These are phyloP conservation scores for Pipistrellus nathusii DNA, from an alignment of 2,797 vertebrate genomes.

Conservation along the genomic window DNA sequence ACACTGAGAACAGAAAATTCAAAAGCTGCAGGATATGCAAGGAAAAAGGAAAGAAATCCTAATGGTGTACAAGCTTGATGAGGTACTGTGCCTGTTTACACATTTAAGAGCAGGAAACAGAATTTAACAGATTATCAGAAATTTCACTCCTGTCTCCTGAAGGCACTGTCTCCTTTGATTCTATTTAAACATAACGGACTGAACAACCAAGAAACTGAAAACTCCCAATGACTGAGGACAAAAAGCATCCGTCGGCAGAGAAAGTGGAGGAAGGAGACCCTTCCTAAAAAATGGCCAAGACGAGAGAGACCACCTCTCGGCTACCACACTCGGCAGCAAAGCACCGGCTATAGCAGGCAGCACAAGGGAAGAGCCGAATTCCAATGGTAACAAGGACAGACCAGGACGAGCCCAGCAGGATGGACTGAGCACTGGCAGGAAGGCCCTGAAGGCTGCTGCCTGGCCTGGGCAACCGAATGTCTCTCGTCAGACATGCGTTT, in stretches of 20 bases:
- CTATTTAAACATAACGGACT: neutral
- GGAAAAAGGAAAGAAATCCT: neutral
- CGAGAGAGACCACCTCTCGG: no score
- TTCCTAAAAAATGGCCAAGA: neutral
- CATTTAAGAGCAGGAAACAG: neutral
- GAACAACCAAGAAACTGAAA: neutral
- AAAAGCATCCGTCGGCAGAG: neutral
- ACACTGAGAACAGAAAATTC: neutral
- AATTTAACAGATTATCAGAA: constrained; percentile 16
- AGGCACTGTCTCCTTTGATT: neutral
- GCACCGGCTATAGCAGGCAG: no score
- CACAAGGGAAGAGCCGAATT: no score
- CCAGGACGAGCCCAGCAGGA: no score
- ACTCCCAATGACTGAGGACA: neutral
- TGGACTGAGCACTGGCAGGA: no score
- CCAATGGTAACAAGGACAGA: no score
- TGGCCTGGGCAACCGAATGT: no score
- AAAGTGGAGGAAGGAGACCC: neutral
- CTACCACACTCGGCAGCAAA: no score
- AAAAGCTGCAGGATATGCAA: neutral
- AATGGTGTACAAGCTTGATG: neutral
- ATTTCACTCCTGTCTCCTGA: neutral
- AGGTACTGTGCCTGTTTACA: neutral
- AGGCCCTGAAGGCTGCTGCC: no score
- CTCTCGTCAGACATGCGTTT: no score